A percentile compares a stretch with the other conserved stretches of the same genome.
Conservation (phyloP, 2,113 vertebrate species). For the Gavia stellata region DNA sequence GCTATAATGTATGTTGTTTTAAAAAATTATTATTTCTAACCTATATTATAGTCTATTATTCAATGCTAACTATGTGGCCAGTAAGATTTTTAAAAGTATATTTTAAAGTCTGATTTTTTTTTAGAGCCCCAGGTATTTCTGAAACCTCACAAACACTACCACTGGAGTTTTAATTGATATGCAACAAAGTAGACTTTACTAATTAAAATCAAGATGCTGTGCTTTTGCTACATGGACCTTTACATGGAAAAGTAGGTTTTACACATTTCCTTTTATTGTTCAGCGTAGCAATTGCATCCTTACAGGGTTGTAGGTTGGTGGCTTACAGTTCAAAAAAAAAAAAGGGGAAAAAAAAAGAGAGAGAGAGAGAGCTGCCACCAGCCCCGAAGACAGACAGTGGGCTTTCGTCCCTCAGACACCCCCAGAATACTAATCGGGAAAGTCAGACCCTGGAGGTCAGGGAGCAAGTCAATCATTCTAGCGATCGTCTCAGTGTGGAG, state of each 20-base stretch:
- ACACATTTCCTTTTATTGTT: constrained; percentile 84
- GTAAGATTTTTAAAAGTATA: constrained; percentile 34
- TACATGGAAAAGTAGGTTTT: constrained; percentile 82
- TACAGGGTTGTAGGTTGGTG: constrained; percentile 85
- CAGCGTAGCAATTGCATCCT: constrained; percentile 79
- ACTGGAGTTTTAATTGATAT: constrained; percentile 80
- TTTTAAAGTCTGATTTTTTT: constrained; percentile 69
- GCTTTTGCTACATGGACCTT: constrained; percentile 82
- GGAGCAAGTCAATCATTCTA: constrained; percentile 99
- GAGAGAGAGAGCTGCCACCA: constrained; percentile 75
- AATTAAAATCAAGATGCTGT: constrained; percentile 82
- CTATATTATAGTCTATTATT: background rate
- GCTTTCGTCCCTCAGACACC: constrained; percentile 87
- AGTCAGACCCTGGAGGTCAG: constrained; percentile 96
- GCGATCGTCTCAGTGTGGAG: constrained; percentile 89
- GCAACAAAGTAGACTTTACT: constrained; percentile 81
- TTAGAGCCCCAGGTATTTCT: constrained; percentile 72
- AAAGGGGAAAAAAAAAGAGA: constrained; percentile 27
- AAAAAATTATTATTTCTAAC: background rate
- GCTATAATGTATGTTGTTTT: background rate
- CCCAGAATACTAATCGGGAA: constrained; percentile 96
- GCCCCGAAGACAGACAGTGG: constrained; percentile 96
- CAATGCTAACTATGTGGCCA: background rate
- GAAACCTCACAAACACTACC: constrained; percentile 55
- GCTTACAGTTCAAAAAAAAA: constrained; percentile 80